Percentiles rank a stretch among this genome's conserved stretches.
Conservation (phyloP, 2,113 vertebrate genomes). For the Synchiropus splendidus region DNA sequence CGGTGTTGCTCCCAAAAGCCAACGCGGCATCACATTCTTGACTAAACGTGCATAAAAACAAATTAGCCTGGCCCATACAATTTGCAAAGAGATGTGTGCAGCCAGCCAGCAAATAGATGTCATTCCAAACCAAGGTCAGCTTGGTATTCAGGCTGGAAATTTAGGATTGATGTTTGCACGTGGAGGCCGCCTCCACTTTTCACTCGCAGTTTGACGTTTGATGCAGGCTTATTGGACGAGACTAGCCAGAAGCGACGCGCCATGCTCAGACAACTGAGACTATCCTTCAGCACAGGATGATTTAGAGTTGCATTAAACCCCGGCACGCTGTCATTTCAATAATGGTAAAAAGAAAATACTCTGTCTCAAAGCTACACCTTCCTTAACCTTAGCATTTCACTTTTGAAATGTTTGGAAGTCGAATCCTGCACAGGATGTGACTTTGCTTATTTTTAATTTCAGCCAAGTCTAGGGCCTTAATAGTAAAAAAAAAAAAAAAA, state of each 20-base stretch:
- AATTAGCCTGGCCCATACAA: slow-evolving; percentile 69
- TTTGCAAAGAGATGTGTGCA: slow-evolving; percentile 72
- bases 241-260: slow-evolving; percentile 13
- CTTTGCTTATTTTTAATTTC: no score
- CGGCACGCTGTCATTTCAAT: slow-evolving; percentile 4
- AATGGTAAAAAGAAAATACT: background rate
- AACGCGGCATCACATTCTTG: slow-evolving; percentile 66
- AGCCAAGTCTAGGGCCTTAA: no score
- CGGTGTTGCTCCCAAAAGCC: slow-evolving; percentile 54
- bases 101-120: slow-evolving; percentile 73
- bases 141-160: slow-evolving; percentile 60
- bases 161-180: slow-evolving; percentile 68
- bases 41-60: slow-evolving; percentile 74
- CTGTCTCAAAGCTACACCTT: no score
- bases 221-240: slow-evolving; percentile 36
- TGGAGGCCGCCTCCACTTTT: slow-evolving; percentile 46
- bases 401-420: no score
- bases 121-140: slow-evolving; percentile 70
- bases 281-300: slow-evolving; percentile 16
- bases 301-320: slow-evolving; percentile 24
- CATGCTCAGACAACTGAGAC: slow-evolving; percentile 13
- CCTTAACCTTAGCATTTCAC: no score
- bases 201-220: slow-evolving; percentile 42
- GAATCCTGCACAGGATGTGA: no score
- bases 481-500: no score